Evolutionary conservation across 1,140 invertebrate species (phyloP), one percentile per base, ranked within the genome.

Genomic region (Diabrotica undecimpunctata): DNA sequence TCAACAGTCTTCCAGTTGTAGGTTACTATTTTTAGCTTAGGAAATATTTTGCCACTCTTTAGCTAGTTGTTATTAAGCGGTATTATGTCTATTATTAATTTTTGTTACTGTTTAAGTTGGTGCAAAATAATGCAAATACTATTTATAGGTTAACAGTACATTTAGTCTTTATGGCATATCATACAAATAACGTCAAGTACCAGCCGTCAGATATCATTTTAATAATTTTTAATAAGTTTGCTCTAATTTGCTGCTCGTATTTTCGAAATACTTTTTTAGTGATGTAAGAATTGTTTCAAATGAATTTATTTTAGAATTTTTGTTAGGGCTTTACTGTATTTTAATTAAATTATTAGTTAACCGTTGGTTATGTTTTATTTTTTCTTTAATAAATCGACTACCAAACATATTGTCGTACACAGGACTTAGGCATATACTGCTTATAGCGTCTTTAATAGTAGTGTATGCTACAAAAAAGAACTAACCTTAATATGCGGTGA

Each of bases 151-250:
- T 25, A 55, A 6, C 5, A 55, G 11, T 55, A 36, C 36, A 14
- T 61, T 61, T 61, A 61, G 59, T 61, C 14, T 61, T 61, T 13
- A 51, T 35, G 52, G 59, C 59, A 61, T 61, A 61, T 61, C 59
- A 61, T 51, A 25, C 11, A 38, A 11, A 12, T 38, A 13, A 35
- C 25, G 25, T 25, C 25, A 25, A 25, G 4, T 25, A 25, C 25
- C 25, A 25, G 25, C 25, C 25, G 25, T 25, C 25, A 4, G 25
- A 25, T 25, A 25, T 25, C 25, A 25, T 25, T 25, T 25, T 25
- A 25, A 25, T 25, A 25, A 25, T 0, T 35, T 37, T 39, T 52
- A 36, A 61, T 61, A 51, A 59, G 14, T 55, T 25, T 11, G 8
- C 6, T 25, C 13, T 55, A 11, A 14, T 37, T 57, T 57, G 55